A percentile compares a stretch with the other conserved stretches of the same genome.
Conservation (phyloP, 2,888 invertebrate genomes). For the Ischnus inquisitorius region DNA sequence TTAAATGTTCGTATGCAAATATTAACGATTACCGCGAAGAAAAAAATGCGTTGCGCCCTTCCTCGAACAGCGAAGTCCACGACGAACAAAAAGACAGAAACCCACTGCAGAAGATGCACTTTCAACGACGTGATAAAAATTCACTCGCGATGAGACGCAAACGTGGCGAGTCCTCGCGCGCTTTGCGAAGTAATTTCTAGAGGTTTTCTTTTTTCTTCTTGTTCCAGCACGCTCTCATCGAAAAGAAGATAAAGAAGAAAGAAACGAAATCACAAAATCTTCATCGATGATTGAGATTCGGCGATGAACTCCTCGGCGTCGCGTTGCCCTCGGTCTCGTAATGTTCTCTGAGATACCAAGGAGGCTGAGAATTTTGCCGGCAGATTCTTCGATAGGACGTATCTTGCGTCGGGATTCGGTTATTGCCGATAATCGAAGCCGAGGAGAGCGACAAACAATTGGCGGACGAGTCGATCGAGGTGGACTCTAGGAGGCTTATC, state of each 20-base stretch:
- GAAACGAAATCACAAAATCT: background rate
- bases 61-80: background rate
- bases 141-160: background rate
- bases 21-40: background rate
- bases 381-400: conserved; percentile 31
- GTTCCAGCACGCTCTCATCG: background rate
- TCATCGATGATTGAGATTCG: conserved; percentile 62
- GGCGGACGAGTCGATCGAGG: conserved; percentile 49
- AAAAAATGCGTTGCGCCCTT: background rate
- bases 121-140: background rate
- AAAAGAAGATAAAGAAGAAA: background rate
- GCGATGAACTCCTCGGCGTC: conserved; percentile 39
- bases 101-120: background rate
- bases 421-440: conserved; percentile 45
- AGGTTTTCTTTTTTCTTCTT: background rate
- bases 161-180: background rate
- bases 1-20: background rate
- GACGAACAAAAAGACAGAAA: background rate
- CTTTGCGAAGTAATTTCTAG: background rate
- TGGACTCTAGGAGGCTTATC: conserved; percentile 41
- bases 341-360: conserved; percentile 29
- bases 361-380: conserved; percentile 15
- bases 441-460: conserved; percentile 39
- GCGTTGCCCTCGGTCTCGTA: conserved; percentile 38
- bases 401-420: conserved; percentile 35